Evolutionary conservation across 2,113 vertebrate genomes (phyloP).

Genomic region (Riparia riparia): DNA sequence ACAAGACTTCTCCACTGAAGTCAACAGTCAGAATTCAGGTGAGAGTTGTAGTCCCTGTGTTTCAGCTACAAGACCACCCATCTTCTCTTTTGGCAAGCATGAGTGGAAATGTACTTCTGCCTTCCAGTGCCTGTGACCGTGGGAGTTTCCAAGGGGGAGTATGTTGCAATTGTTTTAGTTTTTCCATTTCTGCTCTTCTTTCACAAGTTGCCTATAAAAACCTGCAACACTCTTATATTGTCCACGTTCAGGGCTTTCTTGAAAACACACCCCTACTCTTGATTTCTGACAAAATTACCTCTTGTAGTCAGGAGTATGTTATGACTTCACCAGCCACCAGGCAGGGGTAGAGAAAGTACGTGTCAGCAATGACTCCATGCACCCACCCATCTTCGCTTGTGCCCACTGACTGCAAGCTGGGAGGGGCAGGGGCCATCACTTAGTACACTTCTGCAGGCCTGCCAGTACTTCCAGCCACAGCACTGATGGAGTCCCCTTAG

Average conservation of each 20-base stretch:
- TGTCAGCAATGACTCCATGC: not conserved
- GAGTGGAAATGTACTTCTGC: slow-evolving; percentile 3
- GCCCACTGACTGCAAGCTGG: not conserved
- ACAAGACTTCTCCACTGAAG: not conserved
- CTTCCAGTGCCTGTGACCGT: not conserved
- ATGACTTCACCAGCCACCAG: not conserved
- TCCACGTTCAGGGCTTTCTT: not conserved
- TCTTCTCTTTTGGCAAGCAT: not conserved
- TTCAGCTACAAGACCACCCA: not conserved
- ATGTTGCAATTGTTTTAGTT: not conserved
- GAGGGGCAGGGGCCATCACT: not conserved
- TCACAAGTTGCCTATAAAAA: not conserved
- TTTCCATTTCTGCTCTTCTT: slow-evolving; percentile 52
- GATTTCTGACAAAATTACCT: not conserved
- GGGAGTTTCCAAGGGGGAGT: not conserved
- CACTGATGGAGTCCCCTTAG: not conserved
- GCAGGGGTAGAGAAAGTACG: not conserved
- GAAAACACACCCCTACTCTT: not conserved
- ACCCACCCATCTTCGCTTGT: not conserved
- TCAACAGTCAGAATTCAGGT: not conserved
- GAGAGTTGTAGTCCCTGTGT: not conserved
- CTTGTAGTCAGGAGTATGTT: not conserved
- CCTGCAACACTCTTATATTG: not conserved
- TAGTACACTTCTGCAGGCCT: too few species aligned
- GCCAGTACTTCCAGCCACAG: not conserved